A percentile compares a stretch with the other conserved stretches of the same genome.
Conservation (phyloP, 2,888 invertebrate genomes). For the Drosophila anomalipes region DNA sequence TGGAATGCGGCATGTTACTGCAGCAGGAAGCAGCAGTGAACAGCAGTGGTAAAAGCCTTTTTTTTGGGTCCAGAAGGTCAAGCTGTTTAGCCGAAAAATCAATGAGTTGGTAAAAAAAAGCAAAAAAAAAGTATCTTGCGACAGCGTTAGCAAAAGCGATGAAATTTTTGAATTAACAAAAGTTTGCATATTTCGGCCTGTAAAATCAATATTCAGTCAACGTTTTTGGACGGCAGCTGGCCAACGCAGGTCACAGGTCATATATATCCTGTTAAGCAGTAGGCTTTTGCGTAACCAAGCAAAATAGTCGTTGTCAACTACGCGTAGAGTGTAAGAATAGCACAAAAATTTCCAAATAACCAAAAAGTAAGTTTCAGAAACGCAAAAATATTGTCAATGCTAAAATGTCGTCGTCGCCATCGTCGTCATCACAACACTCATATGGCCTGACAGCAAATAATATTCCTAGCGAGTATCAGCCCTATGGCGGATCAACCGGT, state of each 20-base stretch:
- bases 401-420: conserved; percentile 59
- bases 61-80: conserved; percentile 54
- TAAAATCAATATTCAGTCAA: conserved; percentile 60
- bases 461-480: conserved; percentile 44
- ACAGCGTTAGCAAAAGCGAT: conserved; percentile 12
- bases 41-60: conserved; percentile 14
- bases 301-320: conserved; percentile 16
- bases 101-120: conserved; percentile 39
- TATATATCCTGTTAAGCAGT: conserved; percentile 40
- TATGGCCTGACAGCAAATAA: conserved; percentile 57
- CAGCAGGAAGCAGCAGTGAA: conserved; percentile 26
- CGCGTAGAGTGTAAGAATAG: conserved; percentile 8
- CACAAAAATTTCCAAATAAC: conserved; percentile 25
- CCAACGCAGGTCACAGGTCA: neutral
- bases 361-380: conserved; percentile 17
- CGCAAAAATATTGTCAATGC: conserved; percentile 37
- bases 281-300: conserved; percentile 67
- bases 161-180: conserved; percentile 36
- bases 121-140: conserved; percentile 18
- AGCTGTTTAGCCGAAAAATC: conserved; percentile 58
- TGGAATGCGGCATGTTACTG: conserved; percentile 68
- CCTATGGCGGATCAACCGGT: conserved; percentile 44
- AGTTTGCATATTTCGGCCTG: conserved; percentile 25
- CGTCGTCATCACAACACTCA: conserved; percentile 51
- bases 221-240: neutral